Conservation (phyloP, 2,888 invertebrate species). For the Parthenolecanium corni region DNA sequence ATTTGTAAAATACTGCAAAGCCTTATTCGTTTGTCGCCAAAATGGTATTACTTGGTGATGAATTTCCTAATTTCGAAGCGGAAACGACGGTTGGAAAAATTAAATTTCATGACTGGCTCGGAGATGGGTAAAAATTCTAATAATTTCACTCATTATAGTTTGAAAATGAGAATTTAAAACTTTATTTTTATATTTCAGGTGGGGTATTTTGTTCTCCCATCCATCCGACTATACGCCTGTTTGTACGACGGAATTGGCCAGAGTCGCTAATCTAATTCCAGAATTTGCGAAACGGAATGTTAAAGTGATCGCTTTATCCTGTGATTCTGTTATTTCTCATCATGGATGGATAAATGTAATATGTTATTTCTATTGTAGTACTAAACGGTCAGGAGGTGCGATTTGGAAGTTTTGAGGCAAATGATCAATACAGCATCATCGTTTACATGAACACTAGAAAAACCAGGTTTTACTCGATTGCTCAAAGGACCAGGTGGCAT, state of each 20-base stretch:
- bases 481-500: too few relatives aligned
- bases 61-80: constrained; percentile 65
- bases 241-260: constrained; percentile 75
- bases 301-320: constrained; percentile 69
- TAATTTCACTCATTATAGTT: neutral
- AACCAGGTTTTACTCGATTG: too few relatives aligned
- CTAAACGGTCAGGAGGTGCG: neutral
- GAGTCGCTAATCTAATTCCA: constrained; percentile 55
- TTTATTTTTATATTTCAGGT: constrained; percentile 43
- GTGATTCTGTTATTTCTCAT: constrained; percentile 62
- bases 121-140: constrained; percentile 50
- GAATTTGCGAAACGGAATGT: constrained; percentile 59
- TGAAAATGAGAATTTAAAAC: neutral
- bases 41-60: constrained; percentile 51
- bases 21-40: too few relatives aligned
- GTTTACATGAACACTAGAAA: too few relatives aligned
- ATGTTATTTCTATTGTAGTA: constrained; percentile 6
- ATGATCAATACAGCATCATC: too few relatives aligned
- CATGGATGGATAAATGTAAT: constrained; percentile 60
- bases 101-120: constrained; percentile 64
- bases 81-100: constrained; percentile 60
- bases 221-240: constrained; percentile 84
- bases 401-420: too few relatives aligned
- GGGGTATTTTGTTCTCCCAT: constrained; percentile 80
- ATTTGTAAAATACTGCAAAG: too few relatives aligned